Percentiles rank a stretch among this genome's conserved stretches.
These are phyloP conservation scores for Pangasius larnaudii DNA, from an alignment of 2,797 vertebrate genomes.

Conservation along the genomic window DNA sequence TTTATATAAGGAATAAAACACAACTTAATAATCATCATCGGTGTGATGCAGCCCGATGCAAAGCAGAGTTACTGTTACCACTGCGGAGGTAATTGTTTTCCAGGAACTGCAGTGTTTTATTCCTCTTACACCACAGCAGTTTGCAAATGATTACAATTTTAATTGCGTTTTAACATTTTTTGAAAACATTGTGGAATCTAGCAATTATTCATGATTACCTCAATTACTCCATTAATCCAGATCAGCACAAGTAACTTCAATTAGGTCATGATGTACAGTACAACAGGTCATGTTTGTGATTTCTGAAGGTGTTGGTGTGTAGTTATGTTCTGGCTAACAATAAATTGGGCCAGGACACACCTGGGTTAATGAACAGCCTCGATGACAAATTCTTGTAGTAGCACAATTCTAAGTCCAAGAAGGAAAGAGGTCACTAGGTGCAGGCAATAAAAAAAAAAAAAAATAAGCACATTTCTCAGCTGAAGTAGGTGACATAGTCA, in stretches of 20 bases:
- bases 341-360: conserved; percentile 26
- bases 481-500: conserved; percentile 12
- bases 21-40: neutral
- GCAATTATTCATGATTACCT: neutral
- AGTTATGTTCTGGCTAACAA: neutral
- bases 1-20: neutral
- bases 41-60: neutral
- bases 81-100: neutral
- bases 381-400: conserved; percentile 30
- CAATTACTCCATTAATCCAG: neutral
- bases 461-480: conserved; percentile 43
- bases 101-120: neutral
- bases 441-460: conserved; percentile 55
- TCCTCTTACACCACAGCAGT: neutral
- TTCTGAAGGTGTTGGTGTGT: conserved; percentile 1
- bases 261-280: neutral
- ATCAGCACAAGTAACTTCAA: neutral
- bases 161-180: neutral
- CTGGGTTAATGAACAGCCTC: conserved; percentile 53
- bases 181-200: neutral
- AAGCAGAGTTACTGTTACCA: neutral
- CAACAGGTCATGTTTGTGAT: neutral
- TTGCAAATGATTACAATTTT: neutral
- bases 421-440: conserved; percentile 25
- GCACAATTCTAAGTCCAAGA: neutral